Evolutionary conservation across 2,113 vertebrate species (phyloP).

Genomic region (Larimichthys crocea): DNA sequence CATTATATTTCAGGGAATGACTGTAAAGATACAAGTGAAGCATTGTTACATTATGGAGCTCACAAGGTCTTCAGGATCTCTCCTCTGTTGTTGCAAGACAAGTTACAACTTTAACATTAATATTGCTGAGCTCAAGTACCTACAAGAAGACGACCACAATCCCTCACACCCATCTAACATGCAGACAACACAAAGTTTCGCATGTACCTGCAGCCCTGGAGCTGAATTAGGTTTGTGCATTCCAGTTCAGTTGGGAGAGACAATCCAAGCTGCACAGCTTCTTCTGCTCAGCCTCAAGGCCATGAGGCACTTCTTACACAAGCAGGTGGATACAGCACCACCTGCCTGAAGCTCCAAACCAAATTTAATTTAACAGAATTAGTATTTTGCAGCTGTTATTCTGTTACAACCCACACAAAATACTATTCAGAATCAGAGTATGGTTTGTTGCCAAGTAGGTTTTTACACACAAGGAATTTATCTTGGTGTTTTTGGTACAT

Average conservation of each 20-base stretch:
- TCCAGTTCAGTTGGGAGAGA: background rate
- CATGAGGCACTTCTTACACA: background rate
- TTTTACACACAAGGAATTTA: too few species aligned
- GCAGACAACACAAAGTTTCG: background rate
- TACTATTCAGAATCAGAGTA: background rate
- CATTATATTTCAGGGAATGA: background rate
- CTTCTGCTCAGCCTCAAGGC: conserved; percentile 17
- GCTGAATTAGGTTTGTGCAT: conserved; percentile 4
- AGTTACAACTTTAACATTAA: background rate
- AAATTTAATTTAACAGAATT: background rate
- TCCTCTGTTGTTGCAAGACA: background rate
- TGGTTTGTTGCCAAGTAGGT: too few species aligned
- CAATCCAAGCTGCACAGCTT: background rate
- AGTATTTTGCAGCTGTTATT: background rate
- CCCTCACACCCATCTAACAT: background rate
- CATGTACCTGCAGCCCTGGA: background rate
- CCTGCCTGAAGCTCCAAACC: conserved; percentile 43
- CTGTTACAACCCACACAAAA: background rate
- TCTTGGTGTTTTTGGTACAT: too few species aligned
- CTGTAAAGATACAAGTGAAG: background rate
- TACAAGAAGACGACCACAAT: background rate
- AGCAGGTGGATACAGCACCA: conserved; percentile 46
- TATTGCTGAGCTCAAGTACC: background rate
- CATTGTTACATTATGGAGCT: too few species aligned
- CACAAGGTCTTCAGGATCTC: background rate